Evolutionary conservation across 2,797 vertebrate genomes (phyloP).

Genomic region (Malacoctenus gilli): DNA sequence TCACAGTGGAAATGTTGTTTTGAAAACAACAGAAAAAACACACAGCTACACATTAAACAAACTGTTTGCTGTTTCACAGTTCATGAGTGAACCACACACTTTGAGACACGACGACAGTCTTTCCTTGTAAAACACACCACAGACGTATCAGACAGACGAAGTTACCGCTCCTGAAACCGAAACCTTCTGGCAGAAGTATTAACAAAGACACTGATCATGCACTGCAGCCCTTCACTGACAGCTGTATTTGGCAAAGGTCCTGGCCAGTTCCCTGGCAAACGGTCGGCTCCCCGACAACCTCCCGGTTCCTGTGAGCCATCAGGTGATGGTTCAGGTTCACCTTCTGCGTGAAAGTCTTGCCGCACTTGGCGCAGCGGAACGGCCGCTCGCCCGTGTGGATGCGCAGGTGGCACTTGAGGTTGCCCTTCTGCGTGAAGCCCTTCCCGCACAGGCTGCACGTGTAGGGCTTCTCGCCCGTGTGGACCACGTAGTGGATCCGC

Average conservation of each 20-base stretch:
- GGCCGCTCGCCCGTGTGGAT: slow-evolving; percentile 77
- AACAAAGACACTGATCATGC: not conserved
- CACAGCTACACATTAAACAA: no score
- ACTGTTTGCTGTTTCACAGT: no score
- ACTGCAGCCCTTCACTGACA: slow-evolving; percentile 3
- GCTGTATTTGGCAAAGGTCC: no score
- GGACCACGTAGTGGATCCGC: slow-evolving; percentile 73
- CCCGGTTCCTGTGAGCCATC: slow-evolving; percentile 53
- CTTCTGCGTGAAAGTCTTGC: slow-evolving; percentile 75
- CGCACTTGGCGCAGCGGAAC: slow-evolving; percentile 71
- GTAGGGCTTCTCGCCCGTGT: slow-evolving; percentile 80
- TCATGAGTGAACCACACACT: no score
- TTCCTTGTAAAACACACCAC: no score
- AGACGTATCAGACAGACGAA: no score
- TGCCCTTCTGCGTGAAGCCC: slow-evolving; percentile 79
- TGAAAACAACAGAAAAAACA: no score
- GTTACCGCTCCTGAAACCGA: no score
- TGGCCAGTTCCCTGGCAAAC: no score
- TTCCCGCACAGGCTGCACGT: slow-evolving; percentile 76
- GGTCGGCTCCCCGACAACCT: slow-evolving; percentile 18
- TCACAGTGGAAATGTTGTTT: no score
- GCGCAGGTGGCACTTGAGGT: slow-evolving; percentile 77
- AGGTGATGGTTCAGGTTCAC: slow-evolving; percentile 76
- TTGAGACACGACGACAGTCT: no score
- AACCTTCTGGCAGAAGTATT: not conserved